Evolutionary conservation across 2,888 invertebrate species (phyloP), one percentile per base, ranked within the genome.

Genomic region (Oscheius sp.): DNA sequence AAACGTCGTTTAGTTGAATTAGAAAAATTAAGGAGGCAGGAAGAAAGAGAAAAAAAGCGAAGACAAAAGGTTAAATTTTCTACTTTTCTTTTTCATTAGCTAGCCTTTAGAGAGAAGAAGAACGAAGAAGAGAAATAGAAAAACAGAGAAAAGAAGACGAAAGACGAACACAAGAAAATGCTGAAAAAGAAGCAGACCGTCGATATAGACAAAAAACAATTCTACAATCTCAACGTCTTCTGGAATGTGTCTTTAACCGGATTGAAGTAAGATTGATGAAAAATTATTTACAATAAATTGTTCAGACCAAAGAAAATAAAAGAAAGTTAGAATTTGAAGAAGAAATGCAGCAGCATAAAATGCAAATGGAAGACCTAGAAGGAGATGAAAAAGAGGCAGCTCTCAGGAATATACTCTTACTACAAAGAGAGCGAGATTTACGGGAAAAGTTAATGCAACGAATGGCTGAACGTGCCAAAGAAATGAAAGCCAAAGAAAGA

Each of bases 41-140:
- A 78, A 45, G 76, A 78, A 46, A 53, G 76, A 34, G 80, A 76
- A 33, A 23, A 73, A 46, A 78, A 74, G 48, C 61, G 79, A 31
- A 53, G 73, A 17, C 72, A 76, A 50, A 74, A 72, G 66, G 77
- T n/a, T n/a, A n/a, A n/a, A n/a, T n/a, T n/a, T n/a, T n/a, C n/a
- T 8, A 65, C n/a, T 17, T 6, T 20, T 3, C n/a, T 3, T 17
- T 48, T 48, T 48, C 46, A 45, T 15, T 23, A 23, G 23, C 48
- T 31, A 37, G 1, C 27, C 20, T 69, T 39, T 39, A 69, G 64
- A 50, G 53, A 23, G 69, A 69, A 23, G 55, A 55, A 34, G 61
- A 58, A 27, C 58, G 50, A 4, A 2, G 29, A 20, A 17, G 23
- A 15, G 48, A 50, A 33, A 50, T 48, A 17, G 58, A 58, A 45